Base-by-base conservation (phyloP, 2,888 invertebrate species). In the Choreutis nemorana region DNA sequence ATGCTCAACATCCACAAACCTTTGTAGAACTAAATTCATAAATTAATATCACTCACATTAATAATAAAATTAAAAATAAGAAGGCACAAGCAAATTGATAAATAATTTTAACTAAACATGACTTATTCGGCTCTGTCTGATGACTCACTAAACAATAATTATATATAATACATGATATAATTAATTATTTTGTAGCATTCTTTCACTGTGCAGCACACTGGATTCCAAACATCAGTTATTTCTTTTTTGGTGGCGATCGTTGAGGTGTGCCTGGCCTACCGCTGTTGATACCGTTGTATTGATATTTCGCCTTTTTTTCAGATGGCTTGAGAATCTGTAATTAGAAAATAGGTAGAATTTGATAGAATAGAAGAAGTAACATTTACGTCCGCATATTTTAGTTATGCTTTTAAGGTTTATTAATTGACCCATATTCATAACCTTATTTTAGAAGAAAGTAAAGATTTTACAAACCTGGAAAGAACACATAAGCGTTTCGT, bases 241-340 rank as follows among this genome's bases (percentile, higher is more conserved):
- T 89, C 73, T 84, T 84, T 61, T 80, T 83, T 39, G 86, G 85
- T 72, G 84, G 72, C 77, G 89, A 89, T 59, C 89, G 86, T 60
- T 91, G 91, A 46, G 91, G 91, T 55, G 92, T 91, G 45, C 90
- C 87, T 42, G 92, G 88, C 81, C 95, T 85, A 39, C 90, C 89
- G 40, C 90, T 90, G 72, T 91, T 91, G 75, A 90, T 86, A 50
- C 91, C 91, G 51, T 88, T 87, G 79, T 98, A 98, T 66, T 97
- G 94, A 77, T 97, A 98, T 81, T 99, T 98, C 47, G 98, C 97
- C 81, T 99, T 99, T 82, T 99, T 99, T 82, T 99, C 98, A 37
- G 97, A 97, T 55, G 98, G 98, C 78, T 99, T 98, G 73, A 99
- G 80, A 55, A 99, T 99, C 97, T 98, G 70, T 9, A 67, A 61